Evolutionary conservation across 2,888 invertebrate species (phyloP).

Genomic region (Lasiommata megera): DNA sequence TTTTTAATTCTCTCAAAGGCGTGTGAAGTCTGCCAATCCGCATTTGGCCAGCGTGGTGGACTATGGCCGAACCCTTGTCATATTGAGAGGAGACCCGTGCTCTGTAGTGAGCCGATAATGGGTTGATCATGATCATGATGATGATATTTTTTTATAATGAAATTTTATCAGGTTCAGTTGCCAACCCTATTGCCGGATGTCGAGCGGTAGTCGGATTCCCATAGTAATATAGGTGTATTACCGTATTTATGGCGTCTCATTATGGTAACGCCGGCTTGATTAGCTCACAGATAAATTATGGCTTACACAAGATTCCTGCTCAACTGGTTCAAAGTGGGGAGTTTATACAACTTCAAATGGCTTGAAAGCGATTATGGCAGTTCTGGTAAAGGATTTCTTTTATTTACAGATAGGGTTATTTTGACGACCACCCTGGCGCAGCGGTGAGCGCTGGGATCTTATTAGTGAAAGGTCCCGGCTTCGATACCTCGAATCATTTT

Average conservation of each 20-base stretch:
- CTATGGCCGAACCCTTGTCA: no score
- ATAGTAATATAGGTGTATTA: slow-evolving; percentile 8
- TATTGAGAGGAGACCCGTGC: no score
- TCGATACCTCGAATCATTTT: no score
- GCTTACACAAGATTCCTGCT: slow-evolving; percentile 10
- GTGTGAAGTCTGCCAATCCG: no score
- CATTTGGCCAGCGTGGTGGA: no score
- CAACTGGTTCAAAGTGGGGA: slow-evolving; percentile 20
- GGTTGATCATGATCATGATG: no score
- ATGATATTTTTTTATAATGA: no score
- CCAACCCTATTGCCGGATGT: slow-evolving; percentile 4
- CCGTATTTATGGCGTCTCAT: slow-evolving; percentile 23
- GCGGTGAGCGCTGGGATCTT: no score
- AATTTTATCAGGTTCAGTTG: neutral
- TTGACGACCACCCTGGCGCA: no score
- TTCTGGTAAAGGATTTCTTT: neutral
- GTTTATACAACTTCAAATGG: neutral
- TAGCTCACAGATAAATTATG: slow-evolving; percentile 30
- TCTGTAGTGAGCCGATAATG: no score
- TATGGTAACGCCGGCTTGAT: slow-evolving; percentile 29
- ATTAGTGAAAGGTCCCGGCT: no score
- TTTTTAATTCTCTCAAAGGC: no score
- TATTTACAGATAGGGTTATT: neutral
- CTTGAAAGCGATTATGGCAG: neutral
- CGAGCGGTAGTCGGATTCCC: slow-evolving; percentile 21